Base-by-base conservation (phyloP, 2,113 vertebrate species). In the Larimichthys polyactis region DNA sequence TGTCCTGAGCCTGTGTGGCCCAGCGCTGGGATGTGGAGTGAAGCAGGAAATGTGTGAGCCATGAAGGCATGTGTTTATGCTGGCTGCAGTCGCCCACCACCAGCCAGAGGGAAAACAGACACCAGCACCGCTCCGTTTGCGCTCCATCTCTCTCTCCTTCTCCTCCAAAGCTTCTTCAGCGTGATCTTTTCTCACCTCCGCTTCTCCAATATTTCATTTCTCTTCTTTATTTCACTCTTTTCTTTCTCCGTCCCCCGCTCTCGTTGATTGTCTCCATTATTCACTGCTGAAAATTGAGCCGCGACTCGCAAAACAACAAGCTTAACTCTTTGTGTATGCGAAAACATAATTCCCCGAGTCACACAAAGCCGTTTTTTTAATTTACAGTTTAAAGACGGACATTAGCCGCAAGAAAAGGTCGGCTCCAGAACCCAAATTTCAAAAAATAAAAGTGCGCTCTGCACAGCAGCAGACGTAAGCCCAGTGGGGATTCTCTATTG, bases 51-150 rank as follows among this genome's bases (percentile, higher is more conserved):
- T 96, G 95, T 95, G 94, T 94, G 93, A 95, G 95, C 95, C 93
- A 94, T 96, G 94, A 96, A 96, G 94, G 95, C 93, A 96, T 96
- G 95, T 96, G 95, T 95, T 96, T 96, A 95, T 95, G 91, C 94
- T 96, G 95, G 95, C 94, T 94, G 92, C 90, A 94, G 91, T 73
- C 90, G 89, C 89, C 90, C 93, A 92, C 94, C 92, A 81, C 94
- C 94, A 95, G 95, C 94, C 94, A 93, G 93, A 94, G 93, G 93
- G 94, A 94, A 93, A 95, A 94, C 94, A 94, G 91, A 94, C 93
- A 92, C 92, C 90, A 85, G 82, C 88, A 7, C 90, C 24, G 89
- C 90, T 89, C 60, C 70, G 70, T 84, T 84, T 79, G 78, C 92
- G 83, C 89, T 86, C 79, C 89, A 86, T 89, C 79, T 75, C 74